Base-by-base conservation (phyloP, 1,140 invertebrate species). In the Limonius californicus region DNA sequence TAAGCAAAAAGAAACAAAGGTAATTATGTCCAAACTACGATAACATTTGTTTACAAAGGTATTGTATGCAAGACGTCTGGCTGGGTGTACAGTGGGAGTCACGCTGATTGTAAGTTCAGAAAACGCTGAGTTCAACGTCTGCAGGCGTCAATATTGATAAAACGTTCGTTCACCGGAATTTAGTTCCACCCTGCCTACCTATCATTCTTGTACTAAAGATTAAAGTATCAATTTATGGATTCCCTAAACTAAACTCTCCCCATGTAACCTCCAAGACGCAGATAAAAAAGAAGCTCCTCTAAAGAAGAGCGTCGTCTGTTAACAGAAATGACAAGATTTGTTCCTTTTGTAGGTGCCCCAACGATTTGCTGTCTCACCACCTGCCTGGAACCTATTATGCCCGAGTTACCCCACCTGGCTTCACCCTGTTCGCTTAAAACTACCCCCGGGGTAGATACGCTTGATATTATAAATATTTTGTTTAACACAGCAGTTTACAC, bases 131-230 rank as follows among this genome's bases (percentile, higher is more conserved):
- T 45, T 45, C 42, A 45, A 45, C 16, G 42, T 45, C 42, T 45
- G 42, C 42, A 45, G 42, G 42, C 42, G 42, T 45, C 42, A 45
- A 45, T 45, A 45, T 45, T 45, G 42, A 45, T 45, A 45, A 45
- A 45, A 45, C 42, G 42, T 45, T 45, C 42, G 16, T 45, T 45
- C 42, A 18, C n/a, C 42, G 42, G 42, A 45, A 45, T 45, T 45
- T 45, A 45, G 42, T 45, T 45, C 42, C 16, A 4, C 42, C 42
- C 42, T 45, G 16, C 42, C 3, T 45, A 45, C 42, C 42, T 45
- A 45, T 45, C 42, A 15, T 4, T 6, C 42, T 4, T n/a, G n/a
- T 45, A 45, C n/a, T 45, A 45, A n/a, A 45, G 42, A 45, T 45
- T 45, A 45, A 45, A n/a, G n/a, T 45, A 45, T 45, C 42, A 45